phyloP scores from a whole-genome alignment of 92 coral and sea anemone genomes.

The Porites cylindrica region DNA sequence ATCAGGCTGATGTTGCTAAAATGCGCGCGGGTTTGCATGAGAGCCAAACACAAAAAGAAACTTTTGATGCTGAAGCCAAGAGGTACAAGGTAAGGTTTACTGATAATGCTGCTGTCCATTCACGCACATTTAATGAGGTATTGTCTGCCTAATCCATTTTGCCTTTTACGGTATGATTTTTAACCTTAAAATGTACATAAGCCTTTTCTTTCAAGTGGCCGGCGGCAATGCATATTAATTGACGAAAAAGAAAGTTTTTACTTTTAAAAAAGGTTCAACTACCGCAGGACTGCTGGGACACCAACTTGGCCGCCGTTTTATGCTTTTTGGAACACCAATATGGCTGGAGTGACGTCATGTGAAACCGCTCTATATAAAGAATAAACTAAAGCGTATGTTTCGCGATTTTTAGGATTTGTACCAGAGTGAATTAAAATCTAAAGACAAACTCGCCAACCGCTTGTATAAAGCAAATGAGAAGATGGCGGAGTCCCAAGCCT shows the following conservation, averaged over 20 bases:
- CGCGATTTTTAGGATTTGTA: slow-evolving; percentile 80
- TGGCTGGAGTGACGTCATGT: no score
- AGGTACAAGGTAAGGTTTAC: slow-evolving; percentile 79
- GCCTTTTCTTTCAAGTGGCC: no score
- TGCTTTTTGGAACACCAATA: no score
- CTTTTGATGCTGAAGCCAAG: slow-evolving; percentile 84
- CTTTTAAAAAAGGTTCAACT: no score
- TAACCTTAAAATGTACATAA: no score
- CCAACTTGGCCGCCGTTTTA: no score
- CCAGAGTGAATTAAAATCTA: slow-evolving; percentile 87
- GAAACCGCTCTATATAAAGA: neutral
- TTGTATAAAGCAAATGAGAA: slow-evolving; percentile 91
- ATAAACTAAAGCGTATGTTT: neutral
- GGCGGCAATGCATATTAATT: no score
- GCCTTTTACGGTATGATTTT: no score
- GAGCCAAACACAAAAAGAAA: slow-evolving; percentile 85
- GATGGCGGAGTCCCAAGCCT: slow-evolving; percentile 91
- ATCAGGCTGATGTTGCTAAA: slow-evolving; percentile 76
- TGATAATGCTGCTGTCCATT: neutral
- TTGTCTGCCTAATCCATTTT: no score
- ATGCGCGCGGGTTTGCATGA: slow-evolving; percentile 80
- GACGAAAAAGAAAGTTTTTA: no score
- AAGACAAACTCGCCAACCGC: slow-evolving; percentile 87
- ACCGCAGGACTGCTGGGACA: no score
- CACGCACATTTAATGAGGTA: neutral